Evolutionary conservation across 2,888 invertebrate genomes (phyloP), one percentile per base, ranked within the genome.

Genomic region (Lithophane socia): DNA sequence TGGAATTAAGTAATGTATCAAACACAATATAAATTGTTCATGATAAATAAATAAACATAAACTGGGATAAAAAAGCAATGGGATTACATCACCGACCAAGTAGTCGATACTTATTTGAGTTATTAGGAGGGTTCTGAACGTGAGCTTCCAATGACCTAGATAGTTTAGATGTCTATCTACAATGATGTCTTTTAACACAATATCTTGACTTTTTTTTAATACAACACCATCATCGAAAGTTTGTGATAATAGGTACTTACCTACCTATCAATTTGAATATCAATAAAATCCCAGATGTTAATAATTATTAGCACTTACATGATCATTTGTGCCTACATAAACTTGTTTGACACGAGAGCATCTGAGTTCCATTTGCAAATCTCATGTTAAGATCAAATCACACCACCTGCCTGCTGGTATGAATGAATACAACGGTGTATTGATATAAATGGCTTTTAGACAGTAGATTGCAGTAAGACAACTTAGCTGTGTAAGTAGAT

Each of bases 351-450:
- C 52, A 54, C 9, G 18, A 49, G 9, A 5, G 1, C 44, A 56
- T 42, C n/a, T 16, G n/a, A 49, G 42, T 61, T 52, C 8, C 37
- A 83, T 83, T 73, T 79, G 58, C 69, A 69, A 69, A 68, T 66
- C 60, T 77, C 56, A n/a, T 72, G 42, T 21, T 37, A 58, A 18
- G 60, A 75, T 84, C 52, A 24, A 75, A 73, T 75, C 63, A 16
- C 16, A 56, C 13, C 2, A 29, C 13, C n/a, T 64, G 42, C 29
- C 42, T 60, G 47, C 16, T 69, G 8, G 21, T 10, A 61, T 69
- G 73, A 66, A 84, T 72, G 49, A 52, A 71, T 73, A 24, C 37
- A 44, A 61, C 49, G 9, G 21, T 61, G 52, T 71, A 58, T 61
- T 71, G 58, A 56, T 64, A 83, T 60, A 74, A 74, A 82, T 68